Evolutionary conservation across 2,888 invertebrate species (phyloP), one percentile per base, ranked within the genome.

Genomic region (Mesorhabditis spiculigera): DNA sequence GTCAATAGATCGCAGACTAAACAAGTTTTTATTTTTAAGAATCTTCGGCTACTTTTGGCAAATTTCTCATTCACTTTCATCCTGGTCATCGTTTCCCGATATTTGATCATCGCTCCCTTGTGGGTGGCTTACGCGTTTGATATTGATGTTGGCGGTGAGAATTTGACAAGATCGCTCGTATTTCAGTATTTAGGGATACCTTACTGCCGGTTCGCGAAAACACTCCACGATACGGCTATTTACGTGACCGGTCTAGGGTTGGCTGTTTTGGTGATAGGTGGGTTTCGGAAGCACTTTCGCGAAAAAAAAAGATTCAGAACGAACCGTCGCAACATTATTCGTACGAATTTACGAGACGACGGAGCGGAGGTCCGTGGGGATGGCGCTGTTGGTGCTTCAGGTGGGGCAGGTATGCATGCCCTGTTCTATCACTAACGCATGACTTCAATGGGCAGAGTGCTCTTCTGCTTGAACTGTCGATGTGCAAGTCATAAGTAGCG

Each of bases 341-440:
- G 58, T 50, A 10, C 58, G 58, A n/a, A n/a, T 50, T 50, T 50
- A 50, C n/a, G 58, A 50, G n/a, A 50, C 58, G 58, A n/a, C n/a
- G 8, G n/a, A 50, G n/a, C n/a, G 10, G 58, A 50, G 58, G n/a
- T 10, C 58, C n/a, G 58, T 50, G 8, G 58, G 10, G 58, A n/a
- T 50, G 58, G 58, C n/a, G 58, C n/a, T 50, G 58, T 10, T 50
- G 58, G 10, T 50, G 8, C n/a, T 50, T 50, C 58, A 50, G 58
- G 58, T 50, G n/a, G 28, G 28, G 28, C 28, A 28, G 28, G 28
- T 28, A 28, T 28, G 28, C 28, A 28, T 28, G 28, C 28, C 28
- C 28, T 28, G 28, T 28, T 28, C 28, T 28, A 28, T 28, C 28
- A 28, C 28, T 28, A 28, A 28, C 28, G 28, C 28, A 28, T 28